A percentile compares a stretch with the other conserved stretches of the same genome.
phyloP scores from a whole-genome alignment of 2,888 invertebrate genomes.

The Sminthurides aquaticus region DNA sequence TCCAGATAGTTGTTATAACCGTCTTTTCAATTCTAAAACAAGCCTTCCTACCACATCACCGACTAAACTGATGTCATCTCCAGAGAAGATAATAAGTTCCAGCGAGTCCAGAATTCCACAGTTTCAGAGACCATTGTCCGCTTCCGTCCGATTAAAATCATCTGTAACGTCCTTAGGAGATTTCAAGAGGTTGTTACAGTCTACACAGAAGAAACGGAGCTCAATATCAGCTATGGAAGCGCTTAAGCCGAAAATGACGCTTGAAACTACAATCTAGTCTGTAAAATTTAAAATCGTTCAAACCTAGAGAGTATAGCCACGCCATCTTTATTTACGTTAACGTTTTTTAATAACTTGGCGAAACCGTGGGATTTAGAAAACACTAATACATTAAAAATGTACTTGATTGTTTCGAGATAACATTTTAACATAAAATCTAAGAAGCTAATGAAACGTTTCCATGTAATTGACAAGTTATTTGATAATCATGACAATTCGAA shows the following conservation, averaged over 20 bases:
- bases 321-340: too few relatives aligned
- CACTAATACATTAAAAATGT: too few relatives aligned
- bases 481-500: too few relatives aligned
- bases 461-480: too few relatives aligned
- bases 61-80: background rate
- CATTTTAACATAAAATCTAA: too few relatives aligned
- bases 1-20: constrained; percentile 4
- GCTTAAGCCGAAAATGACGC: constrained; percentile 31
- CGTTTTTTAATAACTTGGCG: too few relatives aligned
- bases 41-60: background rate
- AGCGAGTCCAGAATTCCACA: constrained; percentile 2
- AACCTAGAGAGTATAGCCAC: too few relatives aligned
- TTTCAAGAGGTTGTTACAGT: constrained; percentile 39
- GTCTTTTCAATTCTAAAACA: constrained; percentile 10
- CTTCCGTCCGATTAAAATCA: background rate
- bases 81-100: background rate
- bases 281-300: too few relatives aligned
- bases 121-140: background rate
- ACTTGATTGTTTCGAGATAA: too few relatives aligned
- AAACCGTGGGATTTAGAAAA: too few relatives aligned
- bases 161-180: constrained; percentile 37
- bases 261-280: constrained; percentile 24
- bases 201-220: constrained; percentile 35
- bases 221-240: constrained; percentile 41
- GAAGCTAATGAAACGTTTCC: too few relatives aligned